Evolutionary conservation across 1,140 invertebrate species (phyloP).

Genomic region (Bemisia tabaci): DNA sequence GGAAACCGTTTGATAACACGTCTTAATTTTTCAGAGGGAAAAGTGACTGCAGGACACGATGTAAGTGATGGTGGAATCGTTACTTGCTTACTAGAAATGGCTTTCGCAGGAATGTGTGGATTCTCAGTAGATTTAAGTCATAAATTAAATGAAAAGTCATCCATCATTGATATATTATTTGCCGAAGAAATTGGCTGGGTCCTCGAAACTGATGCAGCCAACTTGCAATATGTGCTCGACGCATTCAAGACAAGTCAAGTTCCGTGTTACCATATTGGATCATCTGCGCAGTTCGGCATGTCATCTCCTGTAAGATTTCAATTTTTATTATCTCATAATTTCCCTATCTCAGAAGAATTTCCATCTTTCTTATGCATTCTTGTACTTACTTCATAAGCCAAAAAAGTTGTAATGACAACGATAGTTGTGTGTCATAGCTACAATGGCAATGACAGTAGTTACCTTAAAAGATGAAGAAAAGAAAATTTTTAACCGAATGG

Average conservation of each 20-base stretch:
- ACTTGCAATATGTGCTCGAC: slow-evolving; percentile 42
- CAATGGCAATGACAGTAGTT: too few species aligned
- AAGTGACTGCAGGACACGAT: slow-evolving; percentile 83
- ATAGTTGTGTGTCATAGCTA: too few species aligned
- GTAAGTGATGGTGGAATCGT: slow-evolving; percentile 91
- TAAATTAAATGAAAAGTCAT: slow-evolving; percentile 24
- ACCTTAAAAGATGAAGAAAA: too few species aligned
- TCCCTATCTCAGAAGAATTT: too few species aligned
- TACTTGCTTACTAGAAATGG: slow-evolving; percentile 86
- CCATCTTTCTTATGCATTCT: too few species aligned
- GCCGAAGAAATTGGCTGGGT: slow-evolving; percentile 85
- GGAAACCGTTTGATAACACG: too few species aligned
- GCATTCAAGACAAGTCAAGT: slow-evolving; percentile 45
- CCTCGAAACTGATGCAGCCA: slow-evolving; percentile 53
- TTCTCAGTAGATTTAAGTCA: slow-evolving; percentile 49
- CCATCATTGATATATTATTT: slow-evolving; percentile 54
- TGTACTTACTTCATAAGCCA: too few species aligned
- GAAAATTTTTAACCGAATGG: too few species aligned
- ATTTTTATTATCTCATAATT: too few species aligned
- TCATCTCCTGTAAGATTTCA: slow-evolving; percentile 39
- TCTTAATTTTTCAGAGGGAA: slow-evolving; percentile 48
- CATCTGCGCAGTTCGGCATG: slow-evolving; percentile 46
- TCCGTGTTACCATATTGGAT: slow-evolving; percentile 58
- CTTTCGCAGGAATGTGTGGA: slow-evolving; percentile 78
- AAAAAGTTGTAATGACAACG: too few species aligned